Evolutionary conservation across 1,140 invertebrate species (phyloP), one percentile per base, ranked within the genome.

Genomic region (Drosophila sp.): DNA sequence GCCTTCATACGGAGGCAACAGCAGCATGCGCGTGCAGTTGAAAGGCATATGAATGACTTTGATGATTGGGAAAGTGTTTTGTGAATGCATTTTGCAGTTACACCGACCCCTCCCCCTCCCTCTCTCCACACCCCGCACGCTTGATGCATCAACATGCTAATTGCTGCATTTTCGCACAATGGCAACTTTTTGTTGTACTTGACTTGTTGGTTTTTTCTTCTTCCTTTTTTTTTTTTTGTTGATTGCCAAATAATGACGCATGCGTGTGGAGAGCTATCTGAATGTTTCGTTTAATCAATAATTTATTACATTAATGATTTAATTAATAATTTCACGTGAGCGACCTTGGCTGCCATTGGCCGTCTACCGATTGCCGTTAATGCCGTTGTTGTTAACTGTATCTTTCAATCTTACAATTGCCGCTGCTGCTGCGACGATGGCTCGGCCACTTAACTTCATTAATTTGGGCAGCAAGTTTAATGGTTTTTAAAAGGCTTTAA

Each of bases 11-110:
- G 2, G 23, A 27, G 44, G 44, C 44, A 41, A 17, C 10, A 10
- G 10, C 30, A 50, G 27, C 60, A 76, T 55, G 79, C 69, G 83
- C 76, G 76, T 83, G 79, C 72, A 73, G 72, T 70, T 83, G 84
- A 83, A 83, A 86, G 78, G 68, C 76, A 38, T 83, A 77, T 86
- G 83, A 83, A 87, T 89, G 83, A 87, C 79, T 86, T 89, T 89
- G 83, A 86, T 86, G 83, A 86, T 83, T 86, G 84, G 83, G 83
- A 86, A 86, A 86, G 82, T 86, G 82, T 87, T 87, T 86, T 80
- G 73, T 73, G 72, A 80, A 79, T 66, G 76, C 68, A 50, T 62
- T 75, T 72, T 70, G 54, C 68, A 68, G 58, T 23, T 17, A 25
- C 66, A 27, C 40, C 8, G 27, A 54, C 32, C 33, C 30, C 27